phyloP scores from a whole-genome alignment of 2,797 vertebrate genomes.

The Vespertilio murinus region DNA sequence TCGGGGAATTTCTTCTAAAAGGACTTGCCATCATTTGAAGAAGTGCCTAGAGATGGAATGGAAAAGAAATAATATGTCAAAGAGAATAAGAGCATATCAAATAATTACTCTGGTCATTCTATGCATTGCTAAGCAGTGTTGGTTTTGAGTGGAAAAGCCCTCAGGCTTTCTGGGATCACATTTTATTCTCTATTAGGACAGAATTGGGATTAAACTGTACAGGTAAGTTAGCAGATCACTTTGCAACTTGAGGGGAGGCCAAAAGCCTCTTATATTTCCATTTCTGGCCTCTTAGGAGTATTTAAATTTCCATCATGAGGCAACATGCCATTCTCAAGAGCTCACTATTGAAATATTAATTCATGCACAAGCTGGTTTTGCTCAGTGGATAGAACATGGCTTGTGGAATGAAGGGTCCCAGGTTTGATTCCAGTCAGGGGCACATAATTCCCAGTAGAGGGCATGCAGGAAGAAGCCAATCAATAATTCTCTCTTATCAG shows the following conservation, averaged over 20 bases:
- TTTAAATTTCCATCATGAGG: not conserved
- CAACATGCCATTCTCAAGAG: not conserved
- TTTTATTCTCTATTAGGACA: not conserved
- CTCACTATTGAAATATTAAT: not conserved
- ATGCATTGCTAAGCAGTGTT: not conserved
- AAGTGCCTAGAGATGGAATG: not conserved
- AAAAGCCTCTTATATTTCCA: not conserved
- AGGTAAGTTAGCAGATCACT: not conserved
- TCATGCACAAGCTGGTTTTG: too few relatives aligned
- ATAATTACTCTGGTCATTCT: not conserved
- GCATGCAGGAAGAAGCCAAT: too few relatives aligned
- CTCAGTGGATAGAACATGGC: too few relatives aligned
- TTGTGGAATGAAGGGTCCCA: too few relatives aligned
- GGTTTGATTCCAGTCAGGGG: too few relatives aligned
- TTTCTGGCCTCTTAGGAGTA: not conserved
- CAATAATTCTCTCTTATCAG: too few relatives aligned
- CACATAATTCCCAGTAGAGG: too few relatives aligned
- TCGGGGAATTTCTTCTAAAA: not conserved
- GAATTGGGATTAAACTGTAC: not conserved
- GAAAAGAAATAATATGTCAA: not conserved
- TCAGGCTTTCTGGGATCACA: not conserved
- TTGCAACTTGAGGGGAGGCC: not conserved
- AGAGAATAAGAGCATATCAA: not conserved
- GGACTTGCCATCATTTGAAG: not conserved
- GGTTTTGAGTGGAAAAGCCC: not conserved